Conservation (phyloP, 30 jellyfish, hydroid and myxozoan species). For the Phacellophora camtschatica region DNA sequence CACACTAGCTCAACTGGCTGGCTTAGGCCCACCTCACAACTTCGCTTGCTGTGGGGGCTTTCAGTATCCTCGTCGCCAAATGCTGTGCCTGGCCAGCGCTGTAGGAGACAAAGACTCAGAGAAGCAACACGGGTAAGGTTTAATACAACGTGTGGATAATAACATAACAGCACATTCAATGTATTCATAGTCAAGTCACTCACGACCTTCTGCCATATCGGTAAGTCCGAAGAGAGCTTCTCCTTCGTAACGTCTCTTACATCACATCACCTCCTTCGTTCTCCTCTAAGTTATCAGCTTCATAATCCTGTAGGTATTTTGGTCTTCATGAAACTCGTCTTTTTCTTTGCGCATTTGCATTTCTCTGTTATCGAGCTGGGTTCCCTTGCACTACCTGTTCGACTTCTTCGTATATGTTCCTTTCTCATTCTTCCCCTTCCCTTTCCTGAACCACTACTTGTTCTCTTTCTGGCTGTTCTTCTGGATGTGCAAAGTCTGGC, state of each 20-base stretch:
- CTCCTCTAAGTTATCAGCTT: background rate
- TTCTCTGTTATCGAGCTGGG: background rate
- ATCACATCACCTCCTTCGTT: background rate
- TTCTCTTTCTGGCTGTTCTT: background rate
- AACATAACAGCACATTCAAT: too few species aligned
- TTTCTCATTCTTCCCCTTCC: background rate
- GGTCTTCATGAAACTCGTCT: background rate
- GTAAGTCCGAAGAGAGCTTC: background rate
- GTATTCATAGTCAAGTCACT: background rate
- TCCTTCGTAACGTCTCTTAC: background rate
- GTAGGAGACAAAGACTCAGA: background rate
- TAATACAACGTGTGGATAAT: too few species aligned
- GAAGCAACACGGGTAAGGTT: background rate
- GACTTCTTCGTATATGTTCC: background rate
- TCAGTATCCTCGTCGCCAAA: background rate
- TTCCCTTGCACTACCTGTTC: background rate
- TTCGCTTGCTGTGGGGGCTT: background rate
- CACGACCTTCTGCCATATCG: background rate
- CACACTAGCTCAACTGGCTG: background rate
- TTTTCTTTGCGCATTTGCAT: background rate
- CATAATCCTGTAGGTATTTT: background rate
- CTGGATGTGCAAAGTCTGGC: background rate
- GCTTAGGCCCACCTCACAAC: background rate
- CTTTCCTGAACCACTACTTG: background rate
- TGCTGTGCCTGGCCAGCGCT: background rate